phyloP scores from a whole-genome alignment of 1,140 invertebrate species.

The Bombus sylvicola region DNA sequence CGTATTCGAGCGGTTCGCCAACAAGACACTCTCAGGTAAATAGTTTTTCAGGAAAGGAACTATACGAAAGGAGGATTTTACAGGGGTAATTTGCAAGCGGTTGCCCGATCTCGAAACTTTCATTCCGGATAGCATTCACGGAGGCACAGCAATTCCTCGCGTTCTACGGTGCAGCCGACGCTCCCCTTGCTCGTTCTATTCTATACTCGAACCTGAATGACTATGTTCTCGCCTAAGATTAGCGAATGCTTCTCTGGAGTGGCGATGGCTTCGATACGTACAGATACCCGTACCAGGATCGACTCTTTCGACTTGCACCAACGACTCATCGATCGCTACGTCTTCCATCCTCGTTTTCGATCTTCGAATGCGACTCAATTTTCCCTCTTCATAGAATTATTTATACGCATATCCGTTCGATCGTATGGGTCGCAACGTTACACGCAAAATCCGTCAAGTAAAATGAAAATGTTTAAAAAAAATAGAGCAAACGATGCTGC shows the following conservation, averaged over 20 bases:
- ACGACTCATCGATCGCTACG: no score
- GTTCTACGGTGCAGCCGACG: constrained; percentile 58
- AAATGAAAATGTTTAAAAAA: no score
- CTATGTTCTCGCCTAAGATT: constrained; percentile 66
- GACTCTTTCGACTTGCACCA: background rate
- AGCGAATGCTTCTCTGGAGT: constrained; percentile 46
- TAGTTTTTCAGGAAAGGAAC: background rate
- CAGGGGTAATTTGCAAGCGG: constrained; percentile 8
- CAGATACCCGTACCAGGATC: no score
- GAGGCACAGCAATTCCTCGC: constrained; percentile 60
- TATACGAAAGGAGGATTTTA: constrained; percentile 19
- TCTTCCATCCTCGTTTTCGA: no score
- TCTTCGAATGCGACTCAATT: no score
- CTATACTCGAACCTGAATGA: constrained; percentile 63
- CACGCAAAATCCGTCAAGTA: no score
- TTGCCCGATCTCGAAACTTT: constrained; percentile 50
- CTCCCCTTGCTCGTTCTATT: constrained; percentile 58
- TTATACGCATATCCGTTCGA: no score
- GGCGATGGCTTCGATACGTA: constrained; percentile 48
- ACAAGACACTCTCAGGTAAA: background rate
- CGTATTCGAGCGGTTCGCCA: background rate
- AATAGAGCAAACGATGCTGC: no score
- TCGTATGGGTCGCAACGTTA: no score
- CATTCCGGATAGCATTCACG: constrained; percentile 63
- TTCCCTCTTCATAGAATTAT: rapidly evolving